Evolutionary conservation across 2,888 invertebrate genomes (phyloP).

Genomic region (Drosophila colorata): DNA sequence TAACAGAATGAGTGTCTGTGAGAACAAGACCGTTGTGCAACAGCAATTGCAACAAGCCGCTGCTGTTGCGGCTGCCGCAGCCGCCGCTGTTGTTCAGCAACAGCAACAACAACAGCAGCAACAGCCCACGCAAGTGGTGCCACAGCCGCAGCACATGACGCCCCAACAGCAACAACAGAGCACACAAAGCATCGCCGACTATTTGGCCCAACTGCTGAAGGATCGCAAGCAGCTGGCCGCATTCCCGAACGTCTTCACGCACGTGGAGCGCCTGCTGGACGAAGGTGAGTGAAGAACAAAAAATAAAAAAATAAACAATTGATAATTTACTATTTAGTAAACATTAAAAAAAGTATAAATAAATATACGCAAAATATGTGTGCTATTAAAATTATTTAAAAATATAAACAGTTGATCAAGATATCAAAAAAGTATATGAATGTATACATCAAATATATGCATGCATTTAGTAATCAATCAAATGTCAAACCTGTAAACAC

Average conservation of each 20-base stretch:
- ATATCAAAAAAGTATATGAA: too few relatives aligned
- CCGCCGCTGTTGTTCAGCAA: constrained; percentile 63
- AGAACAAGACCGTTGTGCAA: constrained; percentile 83
- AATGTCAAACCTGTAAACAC: too few relatives aligned
- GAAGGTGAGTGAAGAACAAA: constrained; percentile 92
- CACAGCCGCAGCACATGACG: constrained; percentile 67
- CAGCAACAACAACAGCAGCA: constrained; percentile 68
- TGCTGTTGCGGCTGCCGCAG: constrained; percentile 68
- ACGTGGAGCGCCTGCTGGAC: constrained; percentile 99
- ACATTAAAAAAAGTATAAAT: background rate
- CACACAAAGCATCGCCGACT: constrained; percentile 99
- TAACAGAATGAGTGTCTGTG: constrained; percentile 84
- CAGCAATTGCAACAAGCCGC: constrained; percentile 78
- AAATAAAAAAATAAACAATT: background rate
- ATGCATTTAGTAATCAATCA: too few relatives aligned
- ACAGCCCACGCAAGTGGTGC: constrained; percentile 68
- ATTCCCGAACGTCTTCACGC: constrained; percentile 99
- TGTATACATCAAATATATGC: too few relatives aligned
- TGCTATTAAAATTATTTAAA: too few relatives aligned
- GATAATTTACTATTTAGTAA: background rate
- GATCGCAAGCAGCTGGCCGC: constrained; percentile 99
- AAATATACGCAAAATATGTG: background rate
- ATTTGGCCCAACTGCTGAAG: constrained; percentile 99
- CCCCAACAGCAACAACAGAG: constrained; percentile 87
- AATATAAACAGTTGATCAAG: too few relatives aligned